Evolutionary conservation across 2,888 invertebrate genomes (phyloP), one percentile per base, ranked within the genome.

Genomic region (Phalangium opilio): DNA sequence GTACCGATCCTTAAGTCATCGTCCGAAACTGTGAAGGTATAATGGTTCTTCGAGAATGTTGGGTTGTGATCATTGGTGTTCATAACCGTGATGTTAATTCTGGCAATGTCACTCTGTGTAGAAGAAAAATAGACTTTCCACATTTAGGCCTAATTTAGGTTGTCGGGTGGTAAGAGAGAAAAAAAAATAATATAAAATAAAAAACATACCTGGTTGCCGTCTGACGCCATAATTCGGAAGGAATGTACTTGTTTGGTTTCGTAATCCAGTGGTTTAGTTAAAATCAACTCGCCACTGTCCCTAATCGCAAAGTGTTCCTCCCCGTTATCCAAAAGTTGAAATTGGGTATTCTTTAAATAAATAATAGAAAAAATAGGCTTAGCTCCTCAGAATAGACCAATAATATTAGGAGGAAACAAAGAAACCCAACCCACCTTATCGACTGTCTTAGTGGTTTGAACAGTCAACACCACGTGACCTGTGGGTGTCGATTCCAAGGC

Each of bases 21-120:
- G 50, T 49, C 50, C 10, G 49, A 50, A 2, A 57, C 61, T 39
- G 59, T 58, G 55, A 90, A 89, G 68, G 86, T 85, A 67, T 89
- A 90, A 65, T 84, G 81, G 4, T 83, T 79, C 66, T 83, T 80
- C 1, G 83, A 76, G 70, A 90, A 90, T 48, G 85, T 74, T 0
- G 90, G 90, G 66, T 87, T 87, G 86, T 89, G 89, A 64, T 90
- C 89, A 68, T 90, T 90, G 8, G 86, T 83, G 64, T 89, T 82
- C 57, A 79, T 70, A 14, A 90, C 82, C 1, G 81, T 78, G 21
- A 90, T 73, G 60, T 82, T 81, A 3, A 89, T 77, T 7, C 78
- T 74, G 1, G 86, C 79, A 0, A 85, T 83, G 64, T 86, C 85
- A 65, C 86, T 87, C 83, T 84, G 67, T 1, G 14, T 34, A 34